Conservation (phyloP, 2,797 vertebrate species). For the Microctenopoma stevenorrisi region DNA sequence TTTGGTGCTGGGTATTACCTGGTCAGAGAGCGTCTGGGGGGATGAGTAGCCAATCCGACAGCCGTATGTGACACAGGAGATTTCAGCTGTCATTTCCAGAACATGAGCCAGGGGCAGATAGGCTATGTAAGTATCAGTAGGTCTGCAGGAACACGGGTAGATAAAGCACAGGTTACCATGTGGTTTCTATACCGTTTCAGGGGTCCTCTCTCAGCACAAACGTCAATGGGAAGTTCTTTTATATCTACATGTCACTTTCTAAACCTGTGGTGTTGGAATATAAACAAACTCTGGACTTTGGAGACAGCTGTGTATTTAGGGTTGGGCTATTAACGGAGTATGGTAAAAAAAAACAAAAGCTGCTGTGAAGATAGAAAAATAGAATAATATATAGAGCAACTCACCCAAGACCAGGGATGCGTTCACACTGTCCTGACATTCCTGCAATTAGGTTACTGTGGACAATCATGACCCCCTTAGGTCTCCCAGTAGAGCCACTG, state of each 20-base stretch:
- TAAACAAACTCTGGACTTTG: not conserved
- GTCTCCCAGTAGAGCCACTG: slow-evolving; percentile 95
- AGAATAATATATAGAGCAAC: slow-evolving; percentile 44
- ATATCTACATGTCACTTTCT: not conserved
- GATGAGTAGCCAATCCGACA: slow-evolving; percentile 98
- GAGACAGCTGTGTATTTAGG: not conserved
- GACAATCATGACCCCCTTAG: slow-evolving; percentile 97
- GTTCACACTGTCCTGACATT: slow-evolving; percentile 97
- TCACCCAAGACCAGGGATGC: slow-evolving; percentile 97
- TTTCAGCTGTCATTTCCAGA: slow-evolving; percentile 96
- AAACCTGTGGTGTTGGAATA: not conserved
- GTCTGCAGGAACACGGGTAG: slow-evolving; percentile 75
- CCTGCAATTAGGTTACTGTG: slow-evolving; percentile 96
- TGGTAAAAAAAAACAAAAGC: too few species aligned
- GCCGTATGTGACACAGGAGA: slow-evolving; percentile 95
- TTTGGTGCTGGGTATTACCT: slow-evolving; percentile 82
- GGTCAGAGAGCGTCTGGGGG: slow-evolving; percentile 95
- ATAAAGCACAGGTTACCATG: not conserved
- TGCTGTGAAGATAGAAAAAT: too few species aligned
- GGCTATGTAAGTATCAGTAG: slow-evolving; percentile 94
- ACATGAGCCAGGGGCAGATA: slow-evolving; percentile 98
- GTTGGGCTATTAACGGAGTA: not conserved
- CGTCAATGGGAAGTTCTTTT: not conserved
- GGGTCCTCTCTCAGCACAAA: not conserved
- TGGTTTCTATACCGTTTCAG: not conserved